These are phyloP conservation scores for Cydia amplana DNA, from an alignment of 1,140 invertebrate genomes.

Conservation along the genomic window DNA sequence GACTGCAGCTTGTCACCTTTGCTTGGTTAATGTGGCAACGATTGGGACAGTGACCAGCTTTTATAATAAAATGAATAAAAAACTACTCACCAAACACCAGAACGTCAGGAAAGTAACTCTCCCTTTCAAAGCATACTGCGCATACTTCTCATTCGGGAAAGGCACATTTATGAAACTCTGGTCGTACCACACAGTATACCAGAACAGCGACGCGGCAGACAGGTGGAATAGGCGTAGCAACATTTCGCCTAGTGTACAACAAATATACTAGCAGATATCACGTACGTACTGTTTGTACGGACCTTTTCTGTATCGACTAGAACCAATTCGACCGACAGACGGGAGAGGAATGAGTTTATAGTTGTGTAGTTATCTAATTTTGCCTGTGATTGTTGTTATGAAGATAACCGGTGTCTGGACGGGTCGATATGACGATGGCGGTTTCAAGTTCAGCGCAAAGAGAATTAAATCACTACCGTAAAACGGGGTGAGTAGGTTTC, in stretches of 20 bases:
- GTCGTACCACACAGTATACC: slow-evolving; percentile 59
- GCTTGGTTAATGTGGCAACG: no score
- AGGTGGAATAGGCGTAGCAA: slow-evolving; percentile 53
- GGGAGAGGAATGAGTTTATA: not conserved
- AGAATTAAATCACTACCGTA: no score
- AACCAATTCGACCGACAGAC: not conserved
- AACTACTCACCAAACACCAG: slow-evolving; percentile 70
- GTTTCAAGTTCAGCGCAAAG: not conserved
- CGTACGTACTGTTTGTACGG: not conserved
- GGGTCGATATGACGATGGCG: not conserved
- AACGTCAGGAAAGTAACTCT: slow-evolving; percentile 61
- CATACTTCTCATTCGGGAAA: slow-evolving; percentile 49
- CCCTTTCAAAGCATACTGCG: slow-evolving; percentile 41
- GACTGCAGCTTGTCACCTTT: no score
- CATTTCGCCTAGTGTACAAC: slow-evolving; percentile 41
- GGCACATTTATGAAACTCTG: slow-evolving; percentile 60
- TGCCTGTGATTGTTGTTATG: not conserved
- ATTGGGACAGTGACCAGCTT: no score
- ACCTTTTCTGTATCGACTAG: not conserved
- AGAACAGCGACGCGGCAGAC: slow-evolving; percentile 49
- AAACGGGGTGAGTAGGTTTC: no score
- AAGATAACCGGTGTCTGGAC: slow-evolving; percentile 5
- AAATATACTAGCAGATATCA: not conserved
- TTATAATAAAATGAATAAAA: not conserved
- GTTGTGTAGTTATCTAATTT: slow-evolving; percentile 1